phyloP scores from a whole-genome alignment of 2,113 vertebrate species.

The Engystomops pustulosus region DNA sequence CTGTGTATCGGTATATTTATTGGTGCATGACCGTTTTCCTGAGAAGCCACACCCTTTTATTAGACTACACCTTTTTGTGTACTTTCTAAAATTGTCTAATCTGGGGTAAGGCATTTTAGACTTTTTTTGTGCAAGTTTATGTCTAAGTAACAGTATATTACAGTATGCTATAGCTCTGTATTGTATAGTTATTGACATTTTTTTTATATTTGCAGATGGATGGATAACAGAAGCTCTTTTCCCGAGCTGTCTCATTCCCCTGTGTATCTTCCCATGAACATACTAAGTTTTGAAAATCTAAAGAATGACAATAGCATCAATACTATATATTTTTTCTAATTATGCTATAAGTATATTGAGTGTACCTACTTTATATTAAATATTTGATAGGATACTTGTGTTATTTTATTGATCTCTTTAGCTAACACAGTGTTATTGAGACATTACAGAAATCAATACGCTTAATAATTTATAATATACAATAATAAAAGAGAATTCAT shows the following conservation, averaged over 20 bases:
- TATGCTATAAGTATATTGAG: not conserved
- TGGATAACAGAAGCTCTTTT: not conserved
- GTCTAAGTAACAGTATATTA: too few species aligned
- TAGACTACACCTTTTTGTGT: too few species aligned
- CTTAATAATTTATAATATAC: too few species aligned
- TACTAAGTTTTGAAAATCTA: not conserved
- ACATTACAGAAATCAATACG: too few species aligned
- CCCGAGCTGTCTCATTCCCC: not conserved
- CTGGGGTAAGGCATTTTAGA: too few species aligned
- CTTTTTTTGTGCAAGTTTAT: too few species aligned
- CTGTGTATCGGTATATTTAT: too few species aligned
- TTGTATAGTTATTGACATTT: too few species aligned
- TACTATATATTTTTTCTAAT: not conserved
- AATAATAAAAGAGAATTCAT: not conserved
- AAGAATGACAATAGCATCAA: not conserved
- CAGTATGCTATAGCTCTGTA: too few species aligned
- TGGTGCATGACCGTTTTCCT: too few species aligned
- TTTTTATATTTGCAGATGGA: not conserved
- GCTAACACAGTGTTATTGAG: not conserved
- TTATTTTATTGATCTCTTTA: not conserved
- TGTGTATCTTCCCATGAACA: not conserved
- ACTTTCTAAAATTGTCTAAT: too few species aligned
- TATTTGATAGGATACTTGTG: not conserved
- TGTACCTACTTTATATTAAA: not conserved
- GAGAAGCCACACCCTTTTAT: too few species aligned